Evolutionary conservation across 1,140 invertebrate species (phyloP), one percentile per base, ranked within the genome.

Genomic region (Ceratosolen solmsi): DNA sequence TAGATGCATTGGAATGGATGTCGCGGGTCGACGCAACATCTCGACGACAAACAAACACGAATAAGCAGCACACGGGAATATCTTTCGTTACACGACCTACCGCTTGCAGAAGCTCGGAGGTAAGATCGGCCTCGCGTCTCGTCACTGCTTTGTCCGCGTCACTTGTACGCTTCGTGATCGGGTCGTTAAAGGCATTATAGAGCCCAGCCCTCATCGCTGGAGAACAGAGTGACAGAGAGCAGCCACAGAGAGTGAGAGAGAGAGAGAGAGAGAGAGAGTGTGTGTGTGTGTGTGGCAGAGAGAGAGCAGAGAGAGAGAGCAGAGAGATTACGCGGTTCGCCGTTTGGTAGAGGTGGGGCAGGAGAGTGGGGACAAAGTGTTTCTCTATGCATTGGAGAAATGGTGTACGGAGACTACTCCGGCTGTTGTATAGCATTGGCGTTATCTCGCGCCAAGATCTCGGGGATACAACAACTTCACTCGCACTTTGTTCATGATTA

Each of bases 401-500:
- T n/a, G n/a, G n/a, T n/a, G n/a, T n/a, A n/a, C n/a, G n/a, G n/a
- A n/a, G n/a, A n/a, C n/a, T n/a, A n/a, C n/a, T n/a, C n/a, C n/a
- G n/a, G n/a, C n/a, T n/a, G n/a, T n/a, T n/a, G n/a, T n/a, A n/a
- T n/a, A n/a, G n/a, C n/a, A n/a, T n/a, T n/a, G n/a, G n/a, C n/a
- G n/a, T 46, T 46, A 80, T 80, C 70, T 74, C 56, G n/a, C 17
- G 46, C 9, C 70, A 3, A 56, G 71, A 80, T 80, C 79, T 80
- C n/a, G n/a, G 20, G 1, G 2, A 25, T 5, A 15, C 58, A 2
- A 46, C n/a, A 36, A 38, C 58, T 63, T 17, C n/a, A 7, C 46
- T 70, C 70, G 70, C 27, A 63, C 54, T 49, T 49, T 46, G 72
- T 33, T 46, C n/a, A 77, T 82, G 80, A 82, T 82, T 77, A 77